Conservation (phyloP, 64 coral and sea anemone genomes). For the Porites lutea region DNA sequence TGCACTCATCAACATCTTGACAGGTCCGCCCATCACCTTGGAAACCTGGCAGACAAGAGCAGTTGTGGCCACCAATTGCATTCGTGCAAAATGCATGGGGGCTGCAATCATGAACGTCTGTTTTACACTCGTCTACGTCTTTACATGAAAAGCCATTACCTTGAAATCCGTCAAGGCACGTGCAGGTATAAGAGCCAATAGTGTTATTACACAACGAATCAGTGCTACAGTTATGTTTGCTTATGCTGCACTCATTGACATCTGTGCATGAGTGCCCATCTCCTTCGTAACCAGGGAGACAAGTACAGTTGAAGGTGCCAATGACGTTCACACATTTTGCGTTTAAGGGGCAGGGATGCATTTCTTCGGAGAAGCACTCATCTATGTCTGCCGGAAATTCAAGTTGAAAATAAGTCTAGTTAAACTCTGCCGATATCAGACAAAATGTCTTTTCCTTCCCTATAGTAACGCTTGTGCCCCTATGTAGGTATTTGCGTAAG, state of each 20-base stretch:
- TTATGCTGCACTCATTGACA: not conserved
- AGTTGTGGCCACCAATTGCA: not conserved
- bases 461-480: too few species aligned
- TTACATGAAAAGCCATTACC: not conserved
- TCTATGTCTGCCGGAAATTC: not conserved
- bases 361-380: not conserved
- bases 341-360: not conserved
- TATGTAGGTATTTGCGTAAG: too few species aligned
- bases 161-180: conserved; percentile 7
- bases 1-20: conserved; percentile 8
- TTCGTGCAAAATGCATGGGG: not conserved
- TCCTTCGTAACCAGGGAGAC: not conserved
- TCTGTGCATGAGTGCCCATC: not conserved
- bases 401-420: too few species aligned
- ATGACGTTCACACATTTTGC: not conserved
- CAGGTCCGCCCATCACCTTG: conserved; percentile 13
- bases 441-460: too few species aligned
- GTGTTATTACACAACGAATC: conserved; percentile 4
- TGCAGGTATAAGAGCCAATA: not conserved
- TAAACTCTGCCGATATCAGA: too few species aligned
- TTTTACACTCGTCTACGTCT: conserved; percentile 1
- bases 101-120: not conserved
- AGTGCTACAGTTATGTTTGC: conserved; percentile 9
- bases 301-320: not conserved
- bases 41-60: not conserved